These are phyloP conservation scores for Rotaria macrura DNA, from an alignment of 2,888 invertebrate genomes.

Conservation along the genomic window DNA sequence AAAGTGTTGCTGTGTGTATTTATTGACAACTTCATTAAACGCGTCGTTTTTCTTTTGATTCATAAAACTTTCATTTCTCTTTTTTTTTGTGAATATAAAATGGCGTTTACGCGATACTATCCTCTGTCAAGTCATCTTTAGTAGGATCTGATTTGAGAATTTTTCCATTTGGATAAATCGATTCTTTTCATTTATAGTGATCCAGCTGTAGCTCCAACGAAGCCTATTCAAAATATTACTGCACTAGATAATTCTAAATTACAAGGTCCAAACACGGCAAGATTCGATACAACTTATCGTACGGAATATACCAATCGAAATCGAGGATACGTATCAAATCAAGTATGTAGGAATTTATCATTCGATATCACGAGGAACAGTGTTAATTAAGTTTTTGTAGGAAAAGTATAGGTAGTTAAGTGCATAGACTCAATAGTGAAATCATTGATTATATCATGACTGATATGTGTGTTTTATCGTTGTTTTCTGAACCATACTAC, in stretches of 20 bases:
- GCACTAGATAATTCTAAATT: constrained; percentile 17
- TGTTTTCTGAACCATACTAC: no score
- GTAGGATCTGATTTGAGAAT: neutral
- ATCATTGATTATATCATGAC: no score
- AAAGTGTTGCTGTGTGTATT: neutral
- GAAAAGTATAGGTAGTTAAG: no score
- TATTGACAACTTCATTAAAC: neutral
- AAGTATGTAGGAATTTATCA: no score
- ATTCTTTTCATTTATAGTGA: constrained; percentile 17
- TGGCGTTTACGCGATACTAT: neutral
- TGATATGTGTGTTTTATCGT: no score
- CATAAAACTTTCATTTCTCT: neutral
- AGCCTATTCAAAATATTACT: constrained; percentile 25
- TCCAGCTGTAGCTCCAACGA: constrained; percentile 28
- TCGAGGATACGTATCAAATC: neutral
- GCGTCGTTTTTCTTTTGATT: neutral
- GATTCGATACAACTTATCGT: constrained; percentile 31
- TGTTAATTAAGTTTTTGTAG: no score
- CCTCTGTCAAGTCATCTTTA: neutral
- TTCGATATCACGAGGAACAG: no score
- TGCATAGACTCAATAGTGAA: no score
- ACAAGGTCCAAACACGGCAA: constrained; percentile 12
- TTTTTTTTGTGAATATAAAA: neutral
- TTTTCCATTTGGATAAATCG: neutral
- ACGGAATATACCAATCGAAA: neutral